Conservation (phyloP, 2,888 invertebrate genomes). For the Agonopterix subpropinquella region DNA sequence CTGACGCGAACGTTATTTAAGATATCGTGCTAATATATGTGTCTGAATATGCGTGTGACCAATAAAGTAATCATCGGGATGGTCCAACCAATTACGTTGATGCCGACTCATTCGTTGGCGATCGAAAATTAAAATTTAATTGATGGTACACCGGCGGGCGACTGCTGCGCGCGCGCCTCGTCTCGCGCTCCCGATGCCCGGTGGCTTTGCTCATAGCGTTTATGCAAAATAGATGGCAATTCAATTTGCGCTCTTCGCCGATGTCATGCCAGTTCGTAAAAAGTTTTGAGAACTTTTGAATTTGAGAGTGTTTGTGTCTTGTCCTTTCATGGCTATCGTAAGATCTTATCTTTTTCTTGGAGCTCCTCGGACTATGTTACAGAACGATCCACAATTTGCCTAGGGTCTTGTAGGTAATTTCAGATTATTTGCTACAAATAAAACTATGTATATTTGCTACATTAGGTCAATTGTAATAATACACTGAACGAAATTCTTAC, state of each 20-base stretch:
- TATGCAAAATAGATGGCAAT: conserved; percentile 65
- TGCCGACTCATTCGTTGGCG: conserved; percentile 52
- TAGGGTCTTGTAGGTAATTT: too few species aligned
- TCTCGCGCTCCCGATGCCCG: conserved; percentile 24
- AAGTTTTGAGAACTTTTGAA: too few species aligned
- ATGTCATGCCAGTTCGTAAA: too few species aligned
- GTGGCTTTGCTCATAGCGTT: conserved; percentile 34
- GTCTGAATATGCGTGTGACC: conserved; percentile 41
- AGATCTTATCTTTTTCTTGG: too few species aligned
- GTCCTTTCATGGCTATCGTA: too few species aligned
- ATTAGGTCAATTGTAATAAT: too few species aligned
- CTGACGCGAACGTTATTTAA: conserved; percentile 38
- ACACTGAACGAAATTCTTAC: too few species aligned
- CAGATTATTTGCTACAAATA: too few species aligned
- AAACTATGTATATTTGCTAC: too few species aligned
- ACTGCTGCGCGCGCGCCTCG: conserved; percentile 21
- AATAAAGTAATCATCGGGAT: conserved; percentile 69
- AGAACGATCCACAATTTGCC: too few species aligned
- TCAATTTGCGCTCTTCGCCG: conserved; percentile 44
- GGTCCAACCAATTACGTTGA: conserved; percentile 56
- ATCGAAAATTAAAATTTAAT: conserved; percentile 70
- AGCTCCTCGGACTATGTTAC: too few species aligned
- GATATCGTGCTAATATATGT: conserved; percentile 22
- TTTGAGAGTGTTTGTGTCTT: too few species aligned
- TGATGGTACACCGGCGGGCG: conserved; percentile 36